phyloP scores from a whole-genome alignment of 2,797 vertebrate species.

The Graptemys geographica region DNA sequence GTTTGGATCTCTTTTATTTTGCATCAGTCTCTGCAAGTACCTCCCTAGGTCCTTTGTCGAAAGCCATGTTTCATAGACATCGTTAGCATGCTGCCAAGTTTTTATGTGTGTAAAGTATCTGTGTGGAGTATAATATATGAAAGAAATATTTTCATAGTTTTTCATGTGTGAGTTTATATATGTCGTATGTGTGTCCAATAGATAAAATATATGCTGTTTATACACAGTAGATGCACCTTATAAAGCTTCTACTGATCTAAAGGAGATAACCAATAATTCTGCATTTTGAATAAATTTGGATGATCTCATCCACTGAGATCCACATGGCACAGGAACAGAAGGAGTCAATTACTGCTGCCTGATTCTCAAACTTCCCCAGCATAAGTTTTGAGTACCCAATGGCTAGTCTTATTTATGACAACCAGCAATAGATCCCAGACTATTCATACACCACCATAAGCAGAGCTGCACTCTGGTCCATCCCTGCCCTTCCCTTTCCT shows the following conservation, averaged over 20 bases:
- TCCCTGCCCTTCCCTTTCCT: not conserved
- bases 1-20: not conserved
- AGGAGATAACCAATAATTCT: not conserved
- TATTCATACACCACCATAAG: not conserved
- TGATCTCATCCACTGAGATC: not conserved
- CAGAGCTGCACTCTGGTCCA: not conserved
- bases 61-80: not conserved
- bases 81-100: too few species aligned
- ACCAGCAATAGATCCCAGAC: not conserved
- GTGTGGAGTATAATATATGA: not conserved
- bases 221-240: not conserved
- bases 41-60: not conserved
- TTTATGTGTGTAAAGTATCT: not conserved
- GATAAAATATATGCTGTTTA: accelerated
- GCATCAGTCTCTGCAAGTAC: not conserved
- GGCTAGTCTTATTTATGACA: not conserved
- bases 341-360: not conserved
- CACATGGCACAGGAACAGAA: not conserved
- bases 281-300: not conserved
- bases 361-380: not conserved
- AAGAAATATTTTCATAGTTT: not conserved
- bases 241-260: not conserved
- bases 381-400: not conserved
- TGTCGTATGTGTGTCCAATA: not conserved
- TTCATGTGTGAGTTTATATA: not conserved